Evolutionary conservation across 2,888 invertebrate genomes (phyloP), one percentile per base, ranked within the genome.

Genomic region (Cheilosia urbana): DNA sequence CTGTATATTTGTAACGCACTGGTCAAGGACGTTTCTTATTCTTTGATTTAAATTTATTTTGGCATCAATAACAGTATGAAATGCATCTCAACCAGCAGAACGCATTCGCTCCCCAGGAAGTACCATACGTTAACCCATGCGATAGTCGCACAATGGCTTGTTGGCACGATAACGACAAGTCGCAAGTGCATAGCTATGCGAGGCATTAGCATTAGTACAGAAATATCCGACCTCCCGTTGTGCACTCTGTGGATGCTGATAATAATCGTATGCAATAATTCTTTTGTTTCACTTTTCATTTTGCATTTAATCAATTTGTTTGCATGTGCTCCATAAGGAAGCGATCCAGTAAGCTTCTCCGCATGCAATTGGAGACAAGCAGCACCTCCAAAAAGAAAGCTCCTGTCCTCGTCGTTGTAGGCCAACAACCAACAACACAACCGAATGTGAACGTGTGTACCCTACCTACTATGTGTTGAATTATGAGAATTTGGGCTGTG

Each of bases 401-500:
- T 21, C 45, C 55, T 47, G 34, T 30, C 51, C 13, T 51, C 24
- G 51, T 49, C 19, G 19, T 49, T 49, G 49, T 51, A 9, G 49
- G 17, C n/a, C n/a, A 7, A 3, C 7, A 21, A 7, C 5, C 5
- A 7, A 9, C 17, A 45, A 47, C 9, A 30, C 30, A 30, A 17
- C 5, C 9, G 53, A 30, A 71, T 71, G 42, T n/a, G 17, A n/a
- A 63, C 24, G 58, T 65, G 55, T 75, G 75, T 55, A 6, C 53
- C 2, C 7, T 19, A 17, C 45, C 45, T 45, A 45, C 45, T 68
- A 11, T 68, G 40, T 58, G 88, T 90, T 90, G 90, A 90, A 89
- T 90, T 90, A 90, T 90, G 90, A 88, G 89, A 90, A 90, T 90
- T 89, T 88, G 87, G 89, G 88, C 88, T 90, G 90, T 90, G 89